Base-by-base conservation (phyloP, 2,113 vertebrate genomes). In the Bungarus multicinctus region DNA sequence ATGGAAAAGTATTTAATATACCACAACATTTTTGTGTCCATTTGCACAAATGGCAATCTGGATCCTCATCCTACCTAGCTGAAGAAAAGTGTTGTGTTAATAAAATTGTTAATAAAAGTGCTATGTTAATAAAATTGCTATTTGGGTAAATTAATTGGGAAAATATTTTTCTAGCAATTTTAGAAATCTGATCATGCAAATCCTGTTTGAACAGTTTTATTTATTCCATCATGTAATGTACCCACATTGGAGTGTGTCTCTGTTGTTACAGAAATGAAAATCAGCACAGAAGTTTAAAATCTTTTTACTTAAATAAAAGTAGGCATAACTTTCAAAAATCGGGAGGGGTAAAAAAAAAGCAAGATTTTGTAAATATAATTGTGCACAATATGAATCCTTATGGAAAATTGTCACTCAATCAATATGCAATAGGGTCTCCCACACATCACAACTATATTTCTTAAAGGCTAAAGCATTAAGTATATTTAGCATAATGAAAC, bases 391-490 rank as follows among this genome's bases (percentile, higher is more conserved):
- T 18, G 93, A 87, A 45, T 27, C 47, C 1, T 43, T 86, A 85
- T 93, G 25, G 45, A 91, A 91, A 34, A 92, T 8, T 88, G 94
- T 92, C 39, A 91, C 90, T 6, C 9, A 86, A 34, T 89, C 18
- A 74, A 10, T 11, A 20, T 60, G 47, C 14, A 0, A 16, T 91
- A 34, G 34, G 87, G 0, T 92, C 85, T 87, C 52, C 92, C 86
- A 91, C 25, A 11, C 34, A 93, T 52, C 47, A 87, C 55, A 85
- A 88, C 93, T 89, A 92, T 34, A 9, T 57, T 96, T 96, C 30
- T 94, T 92, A 74, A 92, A 95, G 86, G 90, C 93, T 93, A 94
- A 94, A 93, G 47, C 43, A 20, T 89, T 88, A 64, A 95, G 45
- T 1, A 34, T 54, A 45, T 94, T 95, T 94, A 58, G 90, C 0